Conservation (phyloP, 2,113 vertebrate genomes). For the Bufo gargarizans region DNA sequence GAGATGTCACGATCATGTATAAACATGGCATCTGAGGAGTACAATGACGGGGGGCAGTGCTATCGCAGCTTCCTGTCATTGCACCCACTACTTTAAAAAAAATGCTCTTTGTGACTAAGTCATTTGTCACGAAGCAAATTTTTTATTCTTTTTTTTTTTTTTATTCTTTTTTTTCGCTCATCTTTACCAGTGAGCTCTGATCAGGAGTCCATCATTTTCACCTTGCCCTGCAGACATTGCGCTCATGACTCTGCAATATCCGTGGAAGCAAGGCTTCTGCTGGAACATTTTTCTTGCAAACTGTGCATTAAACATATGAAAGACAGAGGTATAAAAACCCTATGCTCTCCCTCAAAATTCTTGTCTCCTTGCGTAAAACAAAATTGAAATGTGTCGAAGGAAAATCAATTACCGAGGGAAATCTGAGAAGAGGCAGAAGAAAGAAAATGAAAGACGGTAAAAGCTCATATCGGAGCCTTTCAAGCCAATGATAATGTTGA, state of each 20-base stretch:
- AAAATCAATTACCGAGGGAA: background rate
- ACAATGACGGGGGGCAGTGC: no score
- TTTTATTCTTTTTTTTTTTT: no score
- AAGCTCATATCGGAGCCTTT: background rate
- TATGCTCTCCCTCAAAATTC: background rate
- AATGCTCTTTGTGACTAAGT: no score
- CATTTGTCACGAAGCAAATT: no score
- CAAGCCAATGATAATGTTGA: slow-evolving; percentile 33
- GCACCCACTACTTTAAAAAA: no score
- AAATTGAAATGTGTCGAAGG: slow-evolving; percentile 4
- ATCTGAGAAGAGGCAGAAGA: slow-evolving; percentile 36
- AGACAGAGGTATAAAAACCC: background rate
- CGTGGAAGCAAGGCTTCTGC: background rate
- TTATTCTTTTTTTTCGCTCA: no score
- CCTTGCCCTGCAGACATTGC: background rate
- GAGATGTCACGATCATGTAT: no score
- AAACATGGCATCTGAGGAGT: no score
- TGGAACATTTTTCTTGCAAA: background rate
- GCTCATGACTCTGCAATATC: background rate
- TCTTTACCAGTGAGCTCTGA: no score
- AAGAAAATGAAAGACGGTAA: slow-evolving; percentile 12
- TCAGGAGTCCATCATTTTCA: no score
- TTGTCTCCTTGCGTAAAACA: background rate
- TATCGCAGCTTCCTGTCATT: no score
- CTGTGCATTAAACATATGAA: background rate